Evolutionary conservation across 1,140 invertebrate species (phyloP), one percentile per base, ranked within the genome.

Genomic region (Brachystomella parvula): DNA sequence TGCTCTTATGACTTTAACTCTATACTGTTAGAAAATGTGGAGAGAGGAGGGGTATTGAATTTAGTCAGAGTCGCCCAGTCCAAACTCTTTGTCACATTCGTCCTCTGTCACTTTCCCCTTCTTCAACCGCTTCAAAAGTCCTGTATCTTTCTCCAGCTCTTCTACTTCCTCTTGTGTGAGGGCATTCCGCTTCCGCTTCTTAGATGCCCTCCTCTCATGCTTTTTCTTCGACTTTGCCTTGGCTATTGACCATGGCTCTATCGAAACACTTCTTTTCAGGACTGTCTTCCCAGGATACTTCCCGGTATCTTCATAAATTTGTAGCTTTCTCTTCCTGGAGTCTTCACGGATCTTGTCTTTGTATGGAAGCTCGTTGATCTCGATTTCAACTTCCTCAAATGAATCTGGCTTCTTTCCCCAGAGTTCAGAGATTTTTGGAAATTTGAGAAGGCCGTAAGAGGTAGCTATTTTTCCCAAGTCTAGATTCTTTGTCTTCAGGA

Each of bases 391-490:
- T 17, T 82, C 79, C 17, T 81, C 69, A 76, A 95, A 96, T 70
- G 83, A 84, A 9, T 81, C 78, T 1, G 83, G 77, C 72, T 85
- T 82, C 65, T 83, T 81, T 39, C 84, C 84, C 76, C 89, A 92
- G 0, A 96, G 77, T 81, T 99, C 96, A 0, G 94, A 93, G 94
- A 98, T 98, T 76, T 87, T 85, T 0, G 95, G 96, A 70, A 98
- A 79, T 75, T 88, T 88, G 12, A 98, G 75, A 1, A 98, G 80
- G 1, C 94, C 94, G 80, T 93, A 98, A 61, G 88, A 86, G 60
- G 84, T 86, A 0, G 91, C 96, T 60, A 96, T 81, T 74, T 87
- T 84, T 24, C 88, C 91, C 67, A 98, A 80, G 74, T 95, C 85
- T 3, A 98, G 78, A 78, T 97, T 92, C 82, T 76, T 67, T 76